phyloP scores from a whole-genome alignment of 1,140 invertebrate species.

The Cyclina sinensis region DNA sequence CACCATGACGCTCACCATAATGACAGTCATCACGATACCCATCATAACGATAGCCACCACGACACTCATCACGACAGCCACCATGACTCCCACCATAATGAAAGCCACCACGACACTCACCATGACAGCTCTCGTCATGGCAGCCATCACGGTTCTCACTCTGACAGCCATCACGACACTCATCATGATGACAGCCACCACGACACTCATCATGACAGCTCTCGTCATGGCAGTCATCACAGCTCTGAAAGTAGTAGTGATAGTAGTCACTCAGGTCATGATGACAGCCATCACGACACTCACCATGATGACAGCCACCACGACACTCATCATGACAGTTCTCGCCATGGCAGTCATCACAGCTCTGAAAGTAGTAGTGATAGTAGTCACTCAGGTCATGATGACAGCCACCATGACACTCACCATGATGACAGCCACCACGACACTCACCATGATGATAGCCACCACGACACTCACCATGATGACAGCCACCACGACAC shows the following conservation, averaged over 20 bases:
- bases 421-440: not conserved
- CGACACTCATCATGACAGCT: not conserved
- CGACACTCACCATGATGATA: not conserved
- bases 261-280: not conserved
- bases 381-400: not conserved
- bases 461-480: not conserved
- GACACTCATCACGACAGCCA: not conserved
- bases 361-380: no score
- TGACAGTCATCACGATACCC: not conserved
- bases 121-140: not conserved
- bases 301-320: not conserved
- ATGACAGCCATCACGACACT: not conserved
- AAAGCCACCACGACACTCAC: not conserved
- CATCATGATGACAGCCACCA: not conserved
- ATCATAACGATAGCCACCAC: not conserved
- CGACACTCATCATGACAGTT: not conserved
- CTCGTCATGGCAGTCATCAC: no score
- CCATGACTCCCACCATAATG: not conserved
- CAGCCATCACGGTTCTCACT: not conserved
- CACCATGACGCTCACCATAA: not conserved
- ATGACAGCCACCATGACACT: not conserved
- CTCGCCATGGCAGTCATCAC: no score
- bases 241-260: not conserved
- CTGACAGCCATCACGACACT: not conserved
- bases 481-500: not conserved